Evolutionary conservation across 2,113 vertebrate genomes (phyloP).

Genomic region (Perca fluviatilis): DNA sequence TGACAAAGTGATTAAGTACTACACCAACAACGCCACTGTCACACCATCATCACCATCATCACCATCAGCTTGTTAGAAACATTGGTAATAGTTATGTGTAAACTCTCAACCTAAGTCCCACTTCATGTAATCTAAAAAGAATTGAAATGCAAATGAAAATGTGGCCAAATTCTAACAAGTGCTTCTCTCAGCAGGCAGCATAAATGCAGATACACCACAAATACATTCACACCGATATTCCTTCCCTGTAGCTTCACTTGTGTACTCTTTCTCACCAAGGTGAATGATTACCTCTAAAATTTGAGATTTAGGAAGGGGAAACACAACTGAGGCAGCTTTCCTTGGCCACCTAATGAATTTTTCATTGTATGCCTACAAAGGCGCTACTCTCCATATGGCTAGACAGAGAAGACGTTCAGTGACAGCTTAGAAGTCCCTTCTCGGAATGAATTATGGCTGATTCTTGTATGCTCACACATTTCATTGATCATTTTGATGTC

Average conservation of each 20-base stretch:
- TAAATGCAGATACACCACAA: slow-evolving; percentile 14
- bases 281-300: slow-evolving; percentile 59
- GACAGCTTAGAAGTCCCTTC: slow-evolving; percentile 52
- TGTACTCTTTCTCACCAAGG: slow-evolving; percentile 29
- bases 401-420: slow-evolving; percentile 43
- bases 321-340: slow-evolving; percentile 28
- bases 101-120: not conserved
- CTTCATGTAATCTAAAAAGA: not conserved
- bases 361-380: slow-evolving; percentile 51
- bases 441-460: slow-evolving; percentile 58
- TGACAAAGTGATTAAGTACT: not conserved
- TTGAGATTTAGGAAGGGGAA: slow-evolving; percentile 56
- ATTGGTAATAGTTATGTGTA: not conserved
- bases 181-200: slow-evolving; percentile 3
- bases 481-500: slow-evolving; percentile 66
- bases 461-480: slow-evolving; percentile 49
- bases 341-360: slow-evolving; percentile 48
- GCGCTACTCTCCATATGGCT: slow-evolving; percentile 43
- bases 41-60: not conserved
- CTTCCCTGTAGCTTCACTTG: slow-evolving; percentile 13
- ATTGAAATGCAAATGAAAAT: slow-evolving; percentile 16
- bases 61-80: not conserved
- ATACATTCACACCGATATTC: slow-evolving; percentile 34
- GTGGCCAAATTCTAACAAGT: slow-evolving; percentile 16
- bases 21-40: not conserved